Evolutionary conservation across 1,140 invertebrate genomes (phyloP), one percentile per base, ranked within the genome.

Genomic region (Hermatobates lingyangjiaoensis): DNA sequence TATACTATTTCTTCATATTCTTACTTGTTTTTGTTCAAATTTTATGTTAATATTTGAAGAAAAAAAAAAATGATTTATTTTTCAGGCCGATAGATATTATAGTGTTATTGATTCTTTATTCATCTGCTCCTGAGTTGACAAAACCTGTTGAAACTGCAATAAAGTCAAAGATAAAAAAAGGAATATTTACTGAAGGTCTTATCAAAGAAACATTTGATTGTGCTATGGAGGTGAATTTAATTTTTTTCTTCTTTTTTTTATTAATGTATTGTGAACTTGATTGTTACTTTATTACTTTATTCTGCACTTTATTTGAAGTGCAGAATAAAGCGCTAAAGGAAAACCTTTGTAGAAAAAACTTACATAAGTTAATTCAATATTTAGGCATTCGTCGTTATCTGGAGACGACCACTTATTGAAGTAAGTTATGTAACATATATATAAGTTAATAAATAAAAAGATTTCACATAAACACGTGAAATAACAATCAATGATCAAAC

Each of bases 11-110:
- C 2, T 20, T 48, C 46, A 46, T n/a, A 24, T 44, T 51, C 25
- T 49, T 5, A 24, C 23, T 4, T 49, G 27, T 49, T 49, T 12
- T 21, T 45, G 14, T 12, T 49, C 47, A n/a, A n/a, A n/a, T n/a
- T 49, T 49, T 12, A 23, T 51, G 25, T 1, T 26, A 51, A n/a
- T 47, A 39, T 44, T 48, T 18, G 30, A 4, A 15, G 45, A 7
- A 27, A 5, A 2, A 44, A 51, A 26, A 48, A 39, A 28, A 25
- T 44, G 15, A 5, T 15, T n/a, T 49, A 10, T 45, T 24, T 58
- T 58, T 45, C 51, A 61, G 59, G 48, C 55, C 59, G 12, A 52
- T 61, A 23, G 59, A 61, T 54, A 30, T 61, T 20, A 52, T 59
- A 7, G 57, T 61, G 30, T 52, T 58, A 21, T 44, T 61, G n/a